These are phyloP conservation scores for Phanerotoma sp. DNA, from an alignment of 2,888 invertebrate species.

Conservation along the genomic window DNA sequence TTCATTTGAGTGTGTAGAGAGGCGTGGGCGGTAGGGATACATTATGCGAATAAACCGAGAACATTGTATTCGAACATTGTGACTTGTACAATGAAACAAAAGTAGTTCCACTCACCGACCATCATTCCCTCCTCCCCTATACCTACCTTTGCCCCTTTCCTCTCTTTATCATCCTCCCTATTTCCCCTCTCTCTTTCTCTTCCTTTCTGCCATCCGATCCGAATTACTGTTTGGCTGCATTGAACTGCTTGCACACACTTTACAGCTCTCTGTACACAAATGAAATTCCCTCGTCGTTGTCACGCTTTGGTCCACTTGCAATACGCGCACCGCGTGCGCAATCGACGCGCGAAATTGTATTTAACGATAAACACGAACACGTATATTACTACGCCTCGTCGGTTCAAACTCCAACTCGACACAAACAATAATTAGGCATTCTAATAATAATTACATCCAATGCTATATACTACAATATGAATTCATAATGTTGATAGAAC, in stretches of 20 bases:
- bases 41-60: constrained; percentile 25
- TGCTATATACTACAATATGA: constrained; percentile 44
- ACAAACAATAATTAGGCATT: constrained; percentile 46
- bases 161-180: too few relatives aligned
- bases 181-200: constrained; percentile 15
- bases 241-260: background rate
- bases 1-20: constrained; percentile 7
- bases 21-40: constrained; percentile 3
- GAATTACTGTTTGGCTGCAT: constrained; percentile 19
- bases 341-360: constrained; percentile 40
- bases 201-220: constrained; percentile 11
- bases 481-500: constrained; percentile 34
- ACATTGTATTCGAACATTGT: constrained; percentile 19
- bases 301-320: background rate
- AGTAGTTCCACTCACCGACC: constrained; percentile 11
- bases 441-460: constrained; percentile 44
- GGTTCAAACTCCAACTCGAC: background rate
- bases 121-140: too few relatives aligned
- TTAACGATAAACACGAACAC: constrained; percentile 33
- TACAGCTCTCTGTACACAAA: background rate
- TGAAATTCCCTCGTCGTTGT: background rate
- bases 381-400: background rate
- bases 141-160: too few relatives aligned
- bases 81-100: constrained; percentile 30
- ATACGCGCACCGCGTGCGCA: constrained; percentile 24